Evolutionary conservation across 2,888 invertebrate species (phyloP), one percentile per base, ranked within the genome.

Genomic region (Gastracanthus pulcherrimus): DNA sequence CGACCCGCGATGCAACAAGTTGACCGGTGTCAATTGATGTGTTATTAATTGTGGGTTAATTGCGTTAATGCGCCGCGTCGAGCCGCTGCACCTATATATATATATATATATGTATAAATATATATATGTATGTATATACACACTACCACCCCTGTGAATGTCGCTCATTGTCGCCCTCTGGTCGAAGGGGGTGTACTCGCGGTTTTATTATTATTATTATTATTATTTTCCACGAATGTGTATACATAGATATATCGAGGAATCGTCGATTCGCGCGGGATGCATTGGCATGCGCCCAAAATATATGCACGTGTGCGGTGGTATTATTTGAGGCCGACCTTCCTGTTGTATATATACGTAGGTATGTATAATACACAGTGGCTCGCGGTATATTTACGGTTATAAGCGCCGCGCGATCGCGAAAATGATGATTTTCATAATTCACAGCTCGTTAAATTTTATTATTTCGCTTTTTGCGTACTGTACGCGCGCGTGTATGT

Each of bases 31-130:
- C 90, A 90, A 90, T 90, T 90, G 90, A 91, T 90, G 91, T 87
- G 90, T 91, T 90, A 91, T 91, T 91, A 91, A 91, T 91, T 89
- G 89, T 88, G 87, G 88, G 91, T 91, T 91, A 91, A 91, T 91
- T 89, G 90, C 89, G 89, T 90, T 91, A 91, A 91, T 91, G 89
- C 87, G 89, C 87, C 87, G 84, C 84, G 64, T 19, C 78, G 60
- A 45, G 70, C n/a, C 84, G 23, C 36, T 58, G 60, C 83, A 29
- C 31, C 34, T 3, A 16, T 45, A n/a, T 48, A 48, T 16, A 16
- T 19, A 16, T 5, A n/a, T n/a, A 19, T 48, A 48, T 48, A 48
- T 7, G 41, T 41, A 41, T 16, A 9, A 55, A 1, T 51, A 9
- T 26, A 55, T 55, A 51, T 2, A 23, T 23, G n/a, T n/a, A n/a